These are phyloP conservation scores for Lagorchestes hirsutus DNA, from an alignment of 2,797 vertebrate species.

Conservation along the genomic window DNA sequence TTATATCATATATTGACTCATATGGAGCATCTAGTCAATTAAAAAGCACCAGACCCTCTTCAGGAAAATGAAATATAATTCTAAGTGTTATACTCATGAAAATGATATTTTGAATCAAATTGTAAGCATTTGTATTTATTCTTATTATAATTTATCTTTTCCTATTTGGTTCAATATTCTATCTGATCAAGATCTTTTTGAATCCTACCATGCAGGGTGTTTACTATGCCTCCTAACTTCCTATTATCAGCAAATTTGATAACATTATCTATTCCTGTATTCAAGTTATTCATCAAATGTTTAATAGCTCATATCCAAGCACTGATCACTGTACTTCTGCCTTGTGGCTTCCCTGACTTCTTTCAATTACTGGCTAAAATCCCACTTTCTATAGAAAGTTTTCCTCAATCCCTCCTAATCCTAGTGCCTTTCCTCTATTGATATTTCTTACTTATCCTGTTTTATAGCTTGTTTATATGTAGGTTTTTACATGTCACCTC, in stretches of 20 bases:
- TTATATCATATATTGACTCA: not conserved
- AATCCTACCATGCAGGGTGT: not conserved
- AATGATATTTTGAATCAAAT: not conserved
- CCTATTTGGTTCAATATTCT: not conserved
- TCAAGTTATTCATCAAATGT: not conserved
- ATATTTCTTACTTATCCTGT: not conserved
- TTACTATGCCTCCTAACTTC: not conserved
- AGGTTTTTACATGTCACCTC: not conserved
- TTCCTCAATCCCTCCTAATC: not conserved
- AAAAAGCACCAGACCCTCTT: not conserved
- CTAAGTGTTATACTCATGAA: not conserved
- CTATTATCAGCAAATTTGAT: not conserved
- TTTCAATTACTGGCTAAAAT: not conserved
- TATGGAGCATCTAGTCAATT: not conserved
- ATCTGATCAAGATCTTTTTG: not conserved
- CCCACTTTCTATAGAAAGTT: not conserved
- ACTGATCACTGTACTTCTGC: not conserved
- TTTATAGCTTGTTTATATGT: not conserved
- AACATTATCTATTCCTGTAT: not conserved
- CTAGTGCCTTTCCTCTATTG: not conserved
- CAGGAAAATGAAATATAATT: not conserved
- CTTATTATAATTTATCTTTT: not conserved
- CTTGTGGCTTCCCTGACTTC: not conserved
- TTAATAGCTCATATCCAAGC: not conserved
- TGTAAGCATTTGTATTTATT: not conserved